These are phyloP conservation scores for Parelbella ahira DNA, from an alignment of 2,888 invertebrate genomes.

Conservation along the genomic window DNA sequence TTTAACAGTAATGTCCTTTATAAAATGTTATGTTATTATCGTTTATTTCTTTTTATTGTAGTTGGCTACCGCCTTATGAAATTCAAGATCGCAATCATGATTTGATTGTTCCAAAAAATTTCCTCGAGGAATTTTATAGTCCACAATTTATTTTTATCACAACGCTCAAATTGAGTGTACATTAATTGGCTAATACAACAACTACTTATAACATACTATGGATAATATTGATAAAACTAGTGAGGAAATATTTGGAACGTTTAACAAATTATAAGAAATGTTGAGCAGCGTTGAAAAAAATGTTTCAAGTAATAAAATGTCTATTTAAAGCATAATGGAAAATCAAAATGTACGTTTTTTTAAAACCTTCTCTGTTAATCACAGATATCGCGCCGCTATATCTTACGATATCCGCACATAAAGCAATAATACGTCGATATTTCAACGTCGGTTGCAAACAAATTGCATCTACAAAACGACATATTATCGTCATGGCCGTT, in stretches of 20 bases:
- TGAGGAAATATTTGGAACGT: too few relatives aligned
- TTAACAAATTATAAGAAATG: too few relatives aligned
- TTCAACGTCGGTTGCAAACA: conserved; percentile 14
- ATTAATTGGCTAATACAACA: too few relatives aligned
- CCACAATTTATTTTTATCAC: background rate
- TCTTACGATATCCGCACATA: conserved; percentile 13
- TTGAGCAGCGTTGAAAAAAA: too few relatives aligned
- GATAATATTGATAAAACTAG: too few relatives aligned
- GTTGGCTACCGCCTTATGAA: conserved; percentile 23
- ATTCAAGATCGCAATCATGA: conserved; percentile 23
- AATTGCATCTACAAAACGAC: conserved; percentile 23
- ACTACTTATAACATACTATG: too few relatives aligned
- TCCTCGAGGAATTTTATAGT: background rate
- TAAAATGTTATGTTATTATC: conserved; percentile 25
- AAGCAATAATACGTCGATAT: conserved; percentile 21
- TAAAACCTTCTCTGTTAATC: conserved; percentile 1
- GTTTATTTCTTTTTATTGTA: conserved; percentile 25
- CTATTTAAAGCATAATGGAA: too few relatives aligned
- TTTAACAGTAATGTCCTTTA: conserved; percentile 26
- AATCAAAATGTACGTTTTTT: too few relatives aligned
- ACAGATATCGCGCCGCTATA: background rate
- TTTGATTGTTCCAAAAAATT: conserved; percentile 1
- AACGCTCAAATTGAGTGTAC: too few relatives aligned
- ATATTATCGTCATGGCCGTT: conserved; percentile 21
- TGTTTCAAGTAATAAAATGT: too few relatives aligned